Evolutionary conservation across 2,888 invertebrate genomes (phyloP), one percentile per base, ranked within the genome.

Genomic region (Myopa testacea): DNA sequence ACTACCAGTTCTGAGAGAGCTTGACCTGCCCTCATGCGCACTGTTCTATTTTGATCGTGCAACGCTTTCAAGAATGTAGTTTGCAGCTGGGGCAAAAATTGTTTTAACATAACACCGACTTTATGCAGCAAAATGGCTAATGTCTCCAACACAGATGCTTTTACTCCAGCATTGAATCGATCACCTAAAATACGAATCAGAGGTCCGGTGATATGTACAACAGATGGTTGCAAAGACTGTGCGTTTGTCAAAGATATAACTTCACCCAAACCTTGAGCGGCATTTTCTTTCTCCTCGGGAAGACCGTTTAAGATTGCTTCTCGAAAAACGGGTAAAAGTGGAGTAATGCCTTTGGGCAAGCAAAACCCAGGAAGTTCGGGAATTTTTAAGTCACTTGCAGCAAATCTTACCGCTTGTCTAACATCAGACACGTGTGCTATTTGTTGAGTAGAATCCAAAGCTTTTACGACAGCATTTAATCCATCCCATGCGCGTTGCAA

Each of bases 11-110:
- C 93, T 81, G 96, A 94, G 38, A 99, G 91, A 74, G 98, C 98
- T 72, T 92, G 91, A 0, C 96, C 98, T 10, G 98, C 96, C 90
- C 95, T 95, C 82, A 98, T 92, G 79, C 98, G 92, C 26, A 98
- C 98, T 81, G 93, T 91, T 78, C 98, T 92, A 89, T 95, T 95
- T 40, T 95, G 93, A 89, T 99, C 99, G 87, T 95, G 94, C 76
- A 99, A 91, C 4, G 98, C 96, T 90, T 98, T 98, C 75, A 98
- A 92, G 91, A 99, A 99, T 26, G 99, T 99, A 3, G 98, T 98
- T 91, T 99, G 99, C 60, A 99, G 92, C 90, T 99, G 99, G 3
- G 99, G 99, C 85, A 99, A 92, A 91, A 99, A 99, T 88, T 99
- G 98, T 89, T 98, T 98, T 88, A 99, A 90, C 94, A 97, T 95